Evolutionary conservation across 2,113 vertebrate species (phyloP), one percentile per base, ranked within the genome.

Genomic region (Patagioenas fasciata): DNA sequence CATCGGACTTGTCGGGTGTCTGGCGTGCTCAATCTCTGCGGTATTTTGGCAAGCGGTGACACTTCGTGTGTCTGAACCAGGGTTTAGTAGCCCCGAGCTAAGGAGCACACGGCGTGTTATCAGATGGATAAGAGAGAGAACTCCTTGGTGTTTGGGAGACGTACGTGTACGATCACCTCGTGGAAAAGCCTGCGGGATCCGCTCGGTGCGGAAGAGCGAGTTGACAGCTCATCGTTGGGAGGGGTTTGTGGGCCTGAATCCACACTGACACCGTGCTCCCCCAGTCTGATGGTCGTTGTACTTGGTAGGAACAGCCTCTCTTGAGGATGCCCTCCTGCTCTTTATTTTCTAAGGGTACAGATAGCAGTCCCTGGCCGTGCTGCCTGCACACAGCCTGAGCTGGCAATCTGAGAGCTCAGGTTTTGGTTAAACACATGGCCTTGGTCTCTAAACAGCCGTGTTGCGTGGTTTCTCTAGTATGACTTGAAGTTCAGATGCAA

Each of bases 181-280:
- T 38, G 70, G 85, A 28, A 54, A 21, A 53, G 8, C 40, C 81
- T 44, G 23, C 26, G 18, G 91, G 61, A 44, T 58, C 51, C 11
- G 0, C 0, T 2, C 5, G 26, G 44, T 4, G 20, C 28, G 50
- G 34, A n/a, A 12, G 31, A 15, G 6, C 54, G 80, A 44, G 4
- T 3, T 51, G 72, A 4, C 48, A 73, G 67, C 87, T 85, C 26
- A 5, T 29, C 2, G 34, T 8, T 7, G 0, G 56, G 44, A 28
- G 8, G 3, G 42, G 36, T 88, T 15, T 67, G 57, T 67, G 53
- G 61, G 13, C 38, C 64, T 89, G 67, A 7, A 47, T 15, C n/a
- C 24, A 3, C 9, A 2, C 28, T 8, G 42, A 53, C 29, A 29
- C 57, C 47, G 8, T 0, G 0, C 36, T 84, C n/a, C 9, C 4